These are phyloP conservation scores for Atherinosoma microstoma DNA, from an alignment of 2,797 vertebrate species.

Conservation along the genomic window DNA sequence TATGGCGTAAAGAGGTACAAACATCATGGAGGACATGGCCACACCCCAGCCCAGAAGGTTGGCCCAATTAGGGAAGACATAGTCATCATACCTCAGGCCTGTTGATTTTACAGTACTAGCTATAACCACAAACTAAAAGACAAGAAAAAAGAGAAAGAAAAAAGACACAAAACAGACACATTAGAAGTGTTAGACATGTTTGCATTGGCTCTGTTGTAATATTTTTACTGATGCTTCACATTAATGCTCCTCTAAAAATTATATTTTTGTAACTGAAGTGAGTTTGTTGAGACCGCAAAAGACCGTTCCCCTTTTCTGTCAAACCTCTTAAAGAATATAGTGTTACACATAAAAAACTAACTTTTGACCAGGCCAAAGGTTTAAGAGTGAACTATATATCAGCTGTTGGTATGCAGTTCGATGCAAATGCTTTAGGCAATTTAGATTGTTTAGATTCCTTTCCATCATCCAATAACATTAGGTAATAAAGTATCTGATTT, in stretches of 20 bases:
- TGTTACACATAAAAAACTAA: too few species aligned
- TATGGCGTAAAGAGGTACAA: constrained; percentile 90
- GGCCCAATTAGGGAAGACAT: constrained; percentile 91
- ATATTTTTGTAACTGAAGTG: too few species aligned
- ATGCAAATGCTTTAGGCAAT: neutral
- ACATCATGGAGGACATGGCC: constrained; percentile 94
- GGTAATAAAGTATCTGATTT: neutral
- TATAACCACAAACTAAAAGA: constrained; percentile 92
- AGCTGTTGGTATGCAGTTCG: neutral
- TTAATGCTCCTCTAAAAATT: neutral
- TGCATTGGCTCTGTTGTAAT: neutral
- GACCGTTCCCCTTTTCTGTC: too few species aligned
- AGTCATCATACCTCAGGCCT: constrained; percentile 92
- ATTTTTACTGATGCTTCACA: neutral
- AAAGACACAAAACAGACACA: neutral
- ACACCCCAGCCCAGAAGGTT: constrained; percentile 92
- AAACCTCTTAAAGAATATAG: too few species aligned
- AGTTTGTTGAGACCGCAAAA: too few species aligned
- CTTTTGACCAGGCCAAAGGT: neutral
- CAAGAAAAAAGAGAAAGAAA: neutral
- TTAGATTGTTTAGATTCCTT: neutral
- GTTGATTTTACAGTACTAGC: constrained; percentile 92
- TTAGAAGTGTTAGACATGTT: neutral
- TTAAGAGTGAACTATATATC: neutral
- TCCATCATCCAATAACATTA: neutral